Conservation (phyloP, 1,140 invertebrate genomes). For the Drosophila suzukii region DNA sequence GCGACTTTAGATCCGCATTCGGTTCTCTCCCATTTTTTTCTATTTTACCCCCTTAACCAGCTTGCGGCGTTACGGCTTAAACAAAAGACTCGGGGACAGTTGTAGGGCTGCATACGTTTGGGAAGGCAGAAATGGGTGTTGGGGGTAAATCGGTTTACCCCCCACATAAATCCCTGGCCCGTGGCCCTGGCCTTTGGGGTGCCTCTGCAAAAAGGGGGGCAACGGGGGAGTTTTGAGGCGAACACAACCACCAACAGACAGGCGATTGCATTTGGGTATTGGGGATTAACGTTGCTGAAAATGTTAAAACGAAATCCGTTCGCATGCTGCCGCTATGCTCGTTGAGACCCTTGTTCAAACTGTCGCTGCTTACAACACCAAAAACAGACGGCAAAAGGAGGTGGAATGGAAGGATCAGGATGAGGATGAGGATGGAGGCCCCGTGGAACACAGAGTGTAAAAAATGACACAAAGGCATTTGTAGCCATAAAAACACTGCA, state of each 20-base stretch:
- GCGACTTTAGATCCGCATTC: constrained; percentile 10
- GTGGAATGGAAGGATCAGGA: not conserved
- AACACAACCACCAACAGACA: constrained; percentile 53
- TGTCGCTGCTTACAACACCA: constrained; percentile 68
- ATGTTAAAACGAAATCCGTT: constrained; percentile 80
- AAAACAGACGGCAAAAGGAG: constrained; percentile 18
- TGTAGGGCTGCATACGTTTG: constrained; percentile 44
- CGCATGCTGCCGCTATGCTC: constrained; percentile 56
- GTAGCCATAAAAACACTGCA: constrained; percentile 81
- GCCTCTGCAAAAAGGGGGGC: not conserved
- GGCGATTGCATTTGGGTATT: constrained; percentile 82
- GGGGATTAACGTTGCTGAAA: constrained; percentile 80
- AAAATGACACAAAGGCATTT: constrained; percentile 73
- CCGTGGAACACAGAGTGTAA: constrained; percentile 29
- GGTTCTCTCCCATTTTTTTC: not conserved
- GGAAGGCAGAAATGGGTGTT: not conserved
- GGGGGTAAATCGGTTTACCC: constrained; percentile 45
- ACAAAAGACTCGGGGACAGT: constrained; percentile 48
- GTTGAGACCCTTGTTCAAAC: constrained; percentile 71
- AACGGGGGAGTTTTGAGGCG: constrained; percentile 9
- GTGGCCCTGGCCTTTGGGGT: constrained; percentile 54
- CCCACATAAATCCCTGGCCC: constrained; percentile 55
- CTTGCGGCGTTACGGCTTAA: constrained; percentile 31
- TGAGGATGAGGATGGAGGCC: not conserved
- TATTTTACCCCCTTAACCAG: constrained; percentile 9